Evolutionary conservation across 2,797 vertebrate species (phyloP).

Genomic region (Halcyon badia): DNA sequence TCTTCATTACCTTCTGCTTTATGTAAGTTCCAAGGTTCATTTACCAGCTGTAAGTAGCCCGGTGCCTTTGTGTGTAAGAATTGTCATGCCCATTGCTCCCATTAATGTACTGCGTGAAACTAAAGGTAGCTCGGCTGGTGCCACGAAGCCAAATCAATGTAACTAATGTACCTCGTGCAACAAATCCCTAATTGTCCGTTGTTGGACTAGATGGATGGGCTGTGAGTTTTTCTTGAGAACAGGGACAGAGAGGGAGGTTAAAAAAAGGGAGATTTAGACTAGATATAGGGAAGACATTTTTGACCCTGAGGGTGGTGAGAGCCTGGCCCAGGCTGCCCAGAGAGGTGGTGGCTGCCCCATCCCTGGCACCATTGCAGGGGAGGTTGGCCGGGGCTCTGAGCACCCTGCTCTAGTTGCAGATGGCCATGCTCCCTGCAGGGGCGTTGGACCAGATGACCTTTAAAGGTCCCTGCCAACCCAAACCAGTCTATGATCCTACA

Average conservation of each 20-base stretch:
- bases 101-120: background rate
- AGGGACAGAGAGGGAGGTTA: background rate
- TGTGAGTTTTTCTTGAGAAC: background rate
- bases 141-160: background rate
- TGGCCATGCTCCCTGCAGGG: background rate
- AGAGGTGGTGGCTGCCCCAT: background rate
- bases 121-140: background rate
- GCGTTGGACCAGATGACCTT: background rate
- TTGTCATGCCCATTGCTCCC: constrained; percentile 44
- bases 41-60: constrained; percentile 50
- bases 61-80: constrained; percentile 15
- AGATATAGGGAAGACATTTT: background rate
- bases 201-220: background rate
- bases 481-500: background rate
- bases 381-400: background rate
- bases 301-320: background rate
- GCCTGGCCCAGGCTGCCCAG: background rate
- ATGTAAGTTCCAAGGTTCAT: constrained; percentile 55
- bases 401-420: background rate
- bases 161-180: background rate
- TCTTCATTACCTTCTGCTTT: constrained; percentile 61
- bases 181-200: background rate
- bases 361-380: background rate
- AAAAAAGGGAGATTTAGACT: background rate
- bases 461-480: background rate